Evolutionary conservation across 2,113 vertebrate genomes (phyloP), one percentile per base, ranked within the genome.

Genomic region (Vombatus ursinus): DNA sequence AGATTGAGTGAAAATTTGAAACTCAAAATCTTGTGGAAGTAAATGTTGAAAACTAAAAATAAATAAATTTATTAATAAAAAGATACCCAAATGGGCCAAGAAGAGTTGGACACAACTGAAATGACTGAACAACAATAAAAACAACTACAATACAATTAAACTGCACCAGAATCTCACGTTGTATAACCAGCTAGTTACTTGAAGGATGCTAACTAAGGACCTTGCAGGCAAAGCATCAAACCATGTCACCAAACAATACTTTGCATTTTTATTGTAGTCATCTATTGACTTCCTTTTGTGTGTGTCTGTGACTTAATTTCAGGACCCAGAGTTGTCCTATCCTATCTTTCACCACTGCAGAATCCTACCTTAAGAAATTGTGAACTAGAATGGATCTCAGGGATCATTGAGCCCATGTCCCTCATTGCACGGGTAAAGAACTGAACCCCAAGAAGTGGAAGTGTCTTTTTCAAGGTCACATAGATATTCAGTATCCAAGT

Each of bases 401-500:
- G 26, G 28, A 44, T 44, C 3, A 91, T 31, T 6, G 96, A 2
- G 10, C n/a, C 92, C 31, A n/a, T 37, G 50, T 9, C 49, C 5
- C 96, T 89, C 77, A 31, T 91, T 96, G 96, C 89, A 94, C 68
- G 84, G 1, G 91, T 48, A 93, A 92, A 52, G 90, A 95, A 93
- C 8, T 0, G 23, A 94, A 93, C 14, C 37, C 25, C 54, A 54
- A 24, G 93, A 19, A 91, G 93, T 95, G 47, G 0, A 0, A 91
- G 19, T 12, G 1, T 89, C 53, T 92, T 96, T 93, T 37, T 16
- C 89, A 94, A 95, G 0, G n/a, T 7, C 19, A 90, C 0, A 95
- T 0, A 57, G 37, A 16, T 28, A 7, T n/a, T 50, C 90, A 91
- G 68, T 7, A 8, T 16, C 37, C 31, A 52, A 94, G 26, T 92